Conservation (phyloP, 2,113 vertebrate species). For the Brachyhypopomus gauderio region DNA sequence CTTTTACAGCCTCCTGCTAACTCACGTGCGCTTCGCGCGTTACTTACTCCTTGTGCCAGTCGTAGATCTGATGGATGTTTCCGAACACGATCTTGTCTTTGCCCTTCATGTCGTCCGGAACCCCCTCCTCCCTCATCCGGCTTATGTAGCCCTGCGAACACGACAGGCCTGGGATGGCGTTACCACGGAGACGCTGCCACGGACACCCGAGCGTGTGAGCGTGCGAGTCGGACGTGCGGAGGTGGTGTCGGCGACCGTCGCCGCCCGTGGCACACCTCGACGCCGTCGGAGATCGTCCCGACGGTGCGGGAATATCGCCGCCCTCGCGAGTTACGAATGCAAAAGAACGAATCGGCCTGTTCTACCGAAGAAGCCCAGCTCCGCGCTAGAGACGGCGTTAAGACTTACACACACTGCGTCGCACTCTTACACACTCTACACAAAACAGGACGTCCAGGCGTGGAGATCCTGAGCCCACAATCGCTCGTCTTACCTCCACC, state of each 20-base stretch:
- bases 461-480: background rate
- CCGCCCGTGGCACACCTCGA: background rate
- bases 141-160: conserved; percentile 89
- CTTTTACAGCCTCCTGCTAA: no score
- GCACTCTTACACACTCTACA: background rate
- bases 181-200: conserved; percentile 31
- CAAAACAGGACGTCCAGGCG: background rate
- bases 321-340: background rate
- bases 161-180: background rate
- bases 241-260: background rate
- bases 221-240: background rate
- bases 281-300: no score
- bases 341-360: conserved; percentile 21
- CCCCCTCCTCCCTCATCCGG: conserved; percentile 94
- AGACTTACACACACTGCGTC: background rate
- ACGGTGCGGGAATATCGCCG: background rate
- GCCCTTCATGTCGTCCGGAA: conserved; percentile 98
- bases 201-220: background rate
- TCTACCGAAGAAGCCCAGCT: background rate
- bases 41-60: conserved; percentile 98
- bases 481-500: conserved; percentile 82
- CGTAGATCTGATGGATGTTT: conserved; percentile 97
- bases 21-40: no score
- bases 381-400: background rate
- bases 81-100: conserved; percentile 99